Percentiles rank a stretch among this genome's conserved stretches.
phyloP scores from a whole-genome alignment of 2,888 invertebrate species.

The Polietes domitor region DNA sequence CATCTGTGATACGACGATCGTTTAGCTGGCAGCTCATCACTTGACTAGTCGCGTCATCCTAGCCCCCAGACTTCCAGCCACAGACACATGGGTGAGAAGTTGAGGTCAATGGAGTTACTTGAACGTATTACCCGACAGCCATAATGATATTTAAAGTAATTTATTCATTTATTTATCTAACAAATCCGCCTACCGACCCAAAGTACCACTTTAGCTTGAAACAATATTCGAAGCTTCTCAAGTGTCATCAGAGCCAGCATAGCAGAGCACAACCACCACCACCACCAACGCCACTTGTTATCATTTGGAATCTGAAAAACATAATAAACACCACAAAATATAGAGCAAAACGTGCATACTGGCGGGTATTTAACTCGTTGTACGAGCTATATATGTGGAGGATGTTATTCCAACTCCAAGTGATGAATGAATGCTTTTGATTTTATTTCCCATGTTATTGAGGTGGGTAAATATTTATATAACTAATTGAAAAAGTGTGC shows the following conservation, averaged over 20 bases:
- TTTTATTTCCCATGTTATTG: too few species aligned
- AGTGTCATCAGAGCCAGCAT: not conserved
- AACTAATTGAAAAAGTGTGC: not conserved
- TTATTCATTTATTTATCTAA: constrained; percentile 16
- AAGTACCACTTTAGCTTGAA: not conserved
- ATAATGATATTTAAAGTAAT: not conserved
- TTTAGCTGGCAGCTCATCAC: not conserved
- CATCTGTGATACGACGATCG: not conserved
- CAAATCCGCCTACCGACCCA: constrained; percentile 17
- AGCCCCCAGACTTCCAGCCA: not conserved
- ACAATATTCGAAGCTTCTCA: not conserved
- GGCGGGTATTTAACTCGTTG: not conserved
- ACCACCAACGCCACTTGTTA: not conserved
- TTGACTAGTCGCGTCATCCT: not conserved
- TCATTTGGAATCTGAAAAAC: not conserved
- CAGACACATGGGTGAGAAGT: not conserved
- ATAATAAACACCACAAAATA: not conserved
- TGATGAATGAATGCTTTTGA: too few species aligned
- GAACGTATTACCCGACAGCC: not conserved
- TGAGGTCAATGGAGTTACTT: constrained; percentile 28
- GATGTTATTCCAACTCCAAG: too few species aligned
- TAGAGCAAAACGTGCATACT: not conserved
- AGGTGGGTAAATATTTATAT: not conserved
- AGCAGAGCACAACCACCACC: not conserved
- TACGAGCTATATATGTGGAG: not conserved